These are phyloP conservation scores for Doris montereyensis DNA, from an alignment of 2,888 invertebrate genomes.

Conservation along the genomic window DNA sequence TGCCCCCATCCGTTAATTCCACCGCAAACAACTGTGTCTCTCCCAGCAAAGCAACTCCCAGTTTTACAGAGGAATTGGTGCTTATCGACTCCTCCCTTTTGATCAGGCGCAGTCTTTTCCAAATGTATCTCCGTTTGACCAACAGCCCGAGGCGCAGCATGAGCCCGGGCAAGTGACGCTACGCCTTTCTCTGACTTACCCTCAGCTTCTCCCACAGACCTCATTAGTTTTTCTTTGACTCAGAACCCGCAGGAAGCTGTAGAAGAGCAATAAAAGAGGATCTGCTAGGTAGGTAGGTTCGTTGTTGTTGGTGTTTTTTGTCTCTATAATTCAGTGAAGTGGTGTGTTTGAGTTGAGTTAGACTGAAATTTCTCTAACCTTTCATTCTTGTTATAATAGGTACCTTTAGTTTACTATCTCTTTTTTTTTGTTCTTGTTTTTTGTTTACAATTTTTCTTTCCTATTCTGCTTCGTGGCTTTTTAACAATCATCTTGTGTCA, in stretches of 20 bases:
- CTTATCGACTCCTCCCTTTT: background rate
- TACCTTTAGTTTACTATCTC: background rate
- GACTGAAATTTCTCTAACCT: too few species aligned
- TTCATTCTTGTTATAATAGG: too few species aligned
- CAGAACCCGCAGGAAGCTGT: background rate
- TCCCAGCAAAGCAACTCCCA: background rate
- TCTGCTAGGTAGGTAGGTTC: too few species aligned
- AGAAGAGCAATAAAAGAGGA: too few species aligned
- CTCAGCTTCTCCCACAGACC: conserved; percentile 2
- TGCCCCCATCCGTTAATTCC: too few species aligned
- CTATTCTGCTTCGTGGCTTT: background rate
- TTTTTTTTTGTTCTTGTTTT: background rate
- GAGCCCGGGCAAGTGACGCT: background rate
- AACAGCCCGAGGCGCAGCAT: too few species aligned
- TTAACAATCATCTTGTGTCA: background rate
- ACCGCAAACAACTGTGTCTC: too few species aligned
- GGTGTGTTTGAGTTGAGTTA: too few species aligned
- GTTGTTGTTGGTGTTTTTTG: too few species aligned
- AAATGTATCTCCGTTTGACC: too few species aligned
- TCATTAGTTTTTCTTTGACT: conserved; percentile 25
- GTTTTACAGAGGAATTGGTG: background rate
- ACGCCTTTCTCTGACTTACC: background rate
- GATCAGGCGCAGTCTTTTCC: background rate
- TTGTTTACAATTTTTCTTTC: background rate
- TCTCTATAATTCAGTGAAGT: too few species aligned